Conservation (phyloP, 2,113 vertebrate species). For the Myiagra hebetior region DNA sequence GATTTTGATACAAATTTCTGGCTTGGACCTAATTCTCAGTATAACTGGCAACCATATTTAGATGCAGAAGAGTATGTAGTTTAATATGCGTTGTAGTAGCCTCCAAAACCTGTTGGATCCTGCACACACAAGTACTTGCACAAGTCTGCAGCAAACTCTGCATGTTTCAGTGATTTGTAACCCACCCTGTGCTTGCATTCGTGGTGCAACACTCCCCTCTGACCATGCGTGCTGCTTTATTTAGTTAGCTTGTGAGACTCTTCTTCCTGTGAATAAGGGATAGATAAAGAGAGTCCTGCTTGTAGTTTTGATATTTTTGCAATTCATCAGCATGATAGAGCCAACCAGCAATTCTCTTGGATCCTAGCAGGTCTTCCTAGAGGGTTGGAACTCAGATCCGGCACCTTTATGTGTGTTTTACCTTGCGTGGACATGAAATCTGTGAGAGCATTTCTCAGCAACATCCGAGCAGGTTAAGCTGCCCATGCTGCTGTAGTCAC, state of each 20-base stretch:
- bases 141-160: neutral
- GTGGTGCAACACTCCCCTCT: no score
- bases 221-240: fast-evolving
- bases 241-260: neutral
- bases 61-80: neutral
- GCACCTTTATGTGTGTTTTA: neutral
- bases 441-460: neutral
- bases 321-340: neutral
- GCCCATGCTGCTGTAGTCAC: neutral
- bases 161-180: neutral
- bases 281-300: neutral
- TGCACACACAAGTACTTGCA: neutral
- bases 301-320: neutral
- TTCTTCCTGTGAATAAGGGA: neutral
- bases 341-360: neutral
- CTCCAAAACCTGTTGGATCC: neutral
- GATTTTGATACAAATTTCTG: neutral
- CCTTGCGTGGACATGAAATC: neutral
- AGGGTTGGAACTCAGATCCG: neutral
- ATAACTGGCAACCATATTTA: neutral
- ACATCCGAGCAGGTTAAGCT: neutral
- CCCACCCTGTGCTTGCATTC: fast-evolving
- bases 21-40: neutral
- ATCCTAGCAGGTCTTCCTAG: neutral
- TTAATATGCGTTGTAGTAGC: neutral